Evolutionary conservation across 2,797 vertebrate genomes (phyloP).

Genomic region (Chelonia mydas): DNA sequence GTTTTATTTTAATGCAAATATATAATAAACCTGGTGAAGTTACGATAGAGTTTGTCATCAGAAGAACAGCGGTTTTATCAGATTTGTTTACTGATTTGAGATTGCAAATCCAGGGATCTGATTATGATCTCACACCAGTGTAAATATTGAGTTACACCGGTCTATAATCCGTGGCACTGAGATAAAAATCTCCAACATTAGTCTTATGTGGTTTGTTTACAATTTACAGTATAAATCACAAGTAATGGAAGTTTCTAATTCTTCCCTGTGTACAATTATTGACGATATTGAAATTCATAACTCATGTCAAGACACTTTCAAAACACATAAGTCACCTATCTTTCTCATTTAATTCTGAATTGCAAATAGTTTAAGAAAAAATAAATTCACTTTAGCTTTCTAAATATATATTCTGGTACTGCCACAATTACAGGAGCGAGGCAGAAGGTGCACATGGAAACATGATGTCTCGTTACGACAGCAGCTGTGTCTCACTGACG

Average conservation of each 20-base stretch:
- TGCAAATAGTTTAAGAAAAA: not conserved
- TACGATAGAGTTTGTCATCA: not conserved
- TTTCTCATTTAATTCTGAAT: not conserved
- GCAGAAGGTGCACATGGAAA: not conserved
- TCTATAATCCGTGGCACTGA: accelerated
- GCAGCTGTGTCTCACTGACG: accelerated
- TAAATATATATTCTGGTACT: not conserved
- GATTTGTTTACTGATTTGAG: not conserved
- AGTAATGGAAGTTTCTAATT: not conserved
- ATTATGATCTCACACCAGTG: not conserved
- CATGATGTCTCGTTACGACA: not conserved
- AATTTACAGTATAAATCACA: not conserved
- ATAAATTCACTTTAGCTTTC: not conserved
- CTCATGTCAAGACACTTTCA: not conserved
- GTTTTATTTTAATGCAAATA: slow-evolving; percentile 44
- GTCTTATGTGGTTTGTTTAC: not conserved
- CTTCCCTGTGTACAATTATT: not conserved
- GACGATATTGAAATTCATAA: not conserved
- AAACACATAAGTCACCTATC: not conserved
- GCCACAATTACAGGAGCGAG: accelerated
- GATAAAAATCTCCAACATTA: not conserved
- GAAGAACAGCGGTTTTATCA: not conserved
- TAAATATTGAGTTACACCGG: not conserved
- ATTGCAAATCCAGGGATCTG: not conserved
- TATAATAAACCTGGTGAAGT: not conserved